phyloP scores from a whole-genome alignment of 2,797 vertebrate genomes.

The Parauchenoglanis ngamensis region DNA sequence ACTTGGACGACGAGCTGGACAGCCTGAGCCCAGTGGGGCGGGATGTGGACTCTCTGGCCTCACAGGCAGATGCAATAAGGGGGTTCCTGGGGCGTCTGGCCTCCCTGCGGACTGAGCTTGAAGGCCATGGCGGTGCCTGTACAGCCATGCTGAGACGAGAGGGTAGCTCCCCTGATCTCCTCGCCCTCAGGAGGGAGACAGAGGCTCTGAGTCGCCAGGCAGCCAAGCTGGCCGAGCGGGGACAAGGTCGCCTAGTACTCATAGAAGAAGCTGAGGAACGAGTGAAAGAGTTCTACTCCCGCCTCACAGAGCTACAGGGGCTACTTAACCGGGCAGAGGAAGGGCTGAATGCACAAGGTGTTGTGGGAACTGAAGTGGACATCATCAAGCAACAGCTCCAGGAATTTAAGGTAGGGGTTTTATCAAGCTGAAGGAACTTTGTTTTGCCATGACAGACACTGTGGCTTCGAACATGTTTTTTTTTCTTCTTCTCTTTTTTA shows the following conservation, averaged over 20 bases:
- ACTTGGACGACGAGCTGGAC: slow-evolving; percentile 94
- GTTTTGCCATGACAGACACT: slow-evolving; percentile 1
- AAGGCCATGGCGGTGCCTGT: slow-evolving; percentile 82
- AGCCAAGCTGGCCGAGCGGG: slow-evolving; percentile 85
- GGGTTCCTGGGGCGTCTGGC: slow-evolving; percentile 83
- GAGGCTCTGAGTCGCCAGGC: slow-evolving; percentile 92
- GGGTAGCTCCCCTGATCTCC: slow-evolving; percentile 89
- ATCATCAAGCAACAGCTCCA: slow-evolving; percentile 90
- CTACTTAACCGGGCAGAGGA: slow-evolving; percentile 83
- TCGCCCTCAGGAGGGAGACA: slow-evolving; percentile 89
- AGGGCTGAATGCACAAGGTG: slow-evolving; percentile 82
- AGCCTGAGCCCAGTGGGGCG: slow-evolving; percentile 89
- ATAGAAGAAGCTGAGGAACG: slow-evolving; percentile 80
- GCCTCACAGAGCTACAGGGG: slow-evolving; percentile 82
- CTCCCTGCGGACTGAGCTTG: slow-evolving; percentile 79
- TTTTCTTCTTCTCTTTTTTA: neutral
- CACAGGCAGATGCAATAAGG: slow-evolving; percentile 86
- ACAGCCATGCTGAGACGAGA: slow-evolving; percentile 88
- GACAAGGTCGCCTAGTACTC: slow-evolving; percentile 82
- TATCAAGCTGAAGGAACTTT: neutral
- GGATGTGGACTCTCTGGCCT: slow-evolving; percentile 90
- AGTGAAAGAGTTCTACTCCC: slow-evolving; percentile 87
- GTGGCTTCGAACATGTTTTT: neutral
- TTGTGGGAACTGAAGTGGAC: slow-evolving; percentile 92
- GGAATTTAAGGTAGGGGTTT: slow-evolving; percentile 89